These are phyloP conservation scores for Diloba caeruleocephala DNA, from an alignment of 2,888 invertebrate species.

Conservation along the genomic window DNA sequence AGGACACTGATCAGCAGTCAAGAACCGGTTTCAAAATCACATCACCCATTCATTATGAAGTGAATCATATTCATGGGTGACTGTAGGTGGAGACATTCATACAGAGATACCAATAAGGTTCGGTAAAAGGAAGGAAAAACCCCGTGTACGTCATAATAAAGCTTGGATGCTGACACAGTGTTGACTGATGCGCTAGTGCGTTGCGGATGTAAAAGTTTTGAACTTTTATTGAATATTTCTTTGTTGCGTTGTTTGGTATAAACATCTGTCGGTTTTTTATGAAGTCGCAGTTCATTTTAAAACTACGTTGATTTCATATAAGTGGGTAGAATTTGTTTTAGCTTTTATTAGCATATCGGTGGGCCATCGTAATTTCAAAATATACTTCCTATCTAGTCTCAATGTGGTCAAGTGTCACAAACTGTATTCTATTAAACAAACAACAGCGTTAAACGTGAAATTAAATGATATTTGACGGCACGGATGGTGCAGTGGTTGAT, in stretches of 20 bases:
- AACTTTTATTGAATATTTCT: neutral
- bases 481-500: no score
- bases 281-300: no score
- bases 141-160: conserved; percentile 7
- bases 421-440: no score
- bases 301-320: no score
- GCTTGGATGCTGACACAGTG: neutral
- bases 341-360: no score
- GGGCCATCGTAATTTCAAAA: no score
- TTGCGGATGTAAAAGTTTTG: neutral
- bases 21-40: conserved; percentile 40
- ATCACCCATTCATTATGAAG: conserved; percentile 52
- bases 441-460: no score
- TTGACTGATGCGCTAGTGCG: neutral
- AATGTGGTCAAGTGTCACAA: no score
- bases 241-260: neutral
- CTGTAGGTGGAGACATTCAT: conserved; percentile 17
- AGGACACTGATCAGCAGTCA: conserved; percentile 23
- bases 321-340: no score
- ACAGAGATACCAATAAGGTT: conserved; percentile 15
- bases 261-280: no score
- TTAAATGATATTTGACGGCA: no score
- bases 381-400: no score
- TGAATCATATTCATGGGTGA: conserved; percentile 29
- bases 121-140: conserved; percentile 16